Base-by-base conservation (phyloP, 2,888 invertebrate genomes). In the Lycia hirtaria region DNA sequence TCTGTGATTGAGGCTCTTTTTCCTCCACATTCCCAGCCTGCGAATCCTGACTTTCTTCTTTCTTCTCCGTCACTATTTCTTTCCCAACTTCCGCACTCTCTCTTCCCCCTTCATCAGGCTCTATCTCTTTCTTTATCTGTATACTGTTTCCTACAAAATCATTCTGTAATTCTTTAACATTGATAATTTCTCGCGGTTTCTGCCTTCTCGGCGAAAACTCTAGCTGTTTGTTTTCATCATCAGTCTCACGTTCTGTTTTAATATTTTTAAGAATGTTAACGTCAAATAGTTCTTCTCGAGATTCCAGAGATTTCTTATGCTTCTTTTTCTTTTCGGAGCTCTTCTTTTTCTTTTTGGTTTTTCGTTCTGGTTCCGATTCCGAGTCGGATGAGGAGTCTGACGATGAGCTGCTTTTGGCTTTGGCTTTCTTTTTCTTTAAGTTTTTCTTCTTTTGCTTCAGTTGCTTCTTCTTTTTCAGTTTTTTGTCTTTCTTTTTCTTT, bases 121-220 rank as follows among this genome's bases (percentile, higher is more conserved):
- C 72, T 12, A 73, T 65, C 64, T 89, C 90, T 24, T 86, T 74
- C 56, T 89, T 91, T 2, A 90, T 83, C 41, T 83, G 83, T 43
- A 88, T 79, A 55, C 82, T 88, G 17, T 76, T 83, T 0, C 83
- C 86, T 0, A 89, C 90, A 32, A 92, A 89, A 60, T 92, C 90
- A 43, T 82, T 89, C 48, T 92, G 92, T 17, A 92, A 45, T 55
- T 92, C 88, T 65, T 88, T 92, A 0, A 92, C 92, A 30, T 90
- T 85, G 1, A 92, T 92, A 1, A 92, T 92, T 62, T 92, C 88
- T 33, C 83, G 69, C 1, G 78, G 85, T 43, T 84, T 85, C 10
- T 75, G 75, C 38, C 81, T 77, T 57, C 84, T 69, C 0, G 88
- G 87, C 0, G 89, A 88, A 47, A 89, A 90, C 0, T 85, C 78